phyloP scores from a whole-genome alignment of 2,888 invertebrate genomes.

The Nudaria mundana region DNA sequence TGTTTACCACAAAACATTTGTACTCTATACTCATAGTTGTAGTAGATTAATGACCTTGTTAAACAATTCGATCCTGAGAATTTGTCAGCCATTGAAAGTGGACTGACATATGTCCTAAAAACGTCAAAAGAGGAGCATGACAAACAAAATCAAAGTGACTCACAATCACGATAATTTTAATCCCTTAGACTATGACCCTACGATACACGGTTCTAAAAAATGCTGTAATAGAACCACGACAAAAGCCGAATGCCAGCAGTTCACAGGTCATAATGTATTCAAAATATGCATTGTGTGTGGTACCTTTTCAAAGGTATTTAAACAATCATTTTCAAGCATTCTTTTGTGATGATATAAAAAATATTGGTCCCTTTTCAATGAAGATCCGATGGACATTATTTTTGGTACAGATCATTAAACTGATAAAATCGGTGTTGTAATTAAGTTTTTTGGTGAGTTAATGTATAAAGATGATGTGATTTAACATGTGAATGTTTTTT shows the following conservation, averaged over 20 bases:
- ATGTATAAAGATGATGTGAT: conserved; percentile 13
- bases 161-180: conserved; percentile 51
- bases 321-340: conserved; percentile 64
- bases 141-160: conserved; percentile 50
- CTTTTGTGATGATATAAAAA: conserved; percentile 48
- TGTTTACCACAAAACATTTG: conserved; percentile 4
- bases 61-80: conserved; percentile 17
- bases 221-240: conserved; percentile 32
- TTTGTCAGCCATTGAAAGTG: conserved; percentile 34
- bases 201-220: conserved; percentile 11
- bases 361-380: conserved; percentile 49
- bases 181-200: conserved; percentile 50
- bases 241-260: conserved; percentile 40
- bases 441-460: conserved; percentile 37
- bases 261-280: conserved; percentile 70
- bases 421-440: conserved; percentile 58
- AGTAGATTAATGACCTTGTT: conserved; percentile 11
- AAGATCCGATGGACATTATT: conserved; percentile 56
- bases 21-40: conserved; percentile 5
- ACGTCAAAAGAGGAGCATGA: conserved; percentile 31
- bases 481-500: conserved; percentile 27
- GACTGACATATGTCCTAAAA: conserved; percentile 42
- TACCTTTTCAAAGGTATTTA: conserved; percentile 51
- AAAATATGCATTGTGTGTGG: conserved; percentile 73
- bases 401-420: conserved; percentile 69